Conservation (phyloP, 2,888 invertebrate species). For the Diaprepes abbreviatus region DNA sequence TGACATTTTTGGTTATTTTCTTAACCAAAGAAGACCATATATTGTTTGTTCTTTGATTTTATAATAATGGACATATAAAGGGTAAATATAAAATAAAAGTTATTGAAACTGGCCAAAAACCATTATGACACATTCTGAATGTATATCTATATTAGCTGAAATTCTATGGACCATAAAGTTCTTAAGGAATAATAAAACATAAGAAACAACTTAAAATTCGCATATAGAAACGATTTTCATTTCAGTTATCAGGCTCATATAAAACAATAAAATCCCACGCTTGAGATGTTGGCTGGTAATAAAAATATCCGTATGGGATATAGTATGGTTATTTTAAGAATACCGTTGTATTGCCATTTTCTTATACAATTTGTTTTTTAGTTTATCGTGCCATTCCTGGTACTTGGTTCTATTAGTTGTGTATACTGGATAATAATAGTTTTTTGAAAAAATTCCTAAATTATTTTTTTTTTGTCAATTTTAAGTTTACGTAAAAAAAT, state of each 20-base stretch:
- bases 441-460: no score
- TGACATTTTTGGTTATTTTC: no score
- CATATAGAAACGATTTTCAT: slow-evolving; percentile 26
- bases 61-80: not conserved
- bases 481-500: no score
- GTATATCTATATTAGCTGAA: slow-evolving; percentile 20
- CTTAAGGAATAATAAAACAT: slow-evolving; percentile 30
- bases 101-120: slow-evolving; percentile 4
- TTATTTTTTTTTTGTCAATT: no score
- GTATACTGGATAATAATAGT: no score
- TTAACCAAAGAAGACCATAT: no score
- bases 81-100: not conserved
- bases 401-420: no score
- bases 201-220: slow-evolving; percentile 41
- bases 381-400: no score
- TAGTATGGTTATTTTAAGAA: not conserved
- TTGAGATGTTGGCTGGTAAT: slow-evolving; percentile 26
- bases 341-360: no score
- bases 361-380: no score
- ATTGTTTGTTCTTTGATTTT: not conserved
- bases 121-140: slow-evolving; percentile 7
- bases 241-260: slow-evolving; percentile 39
- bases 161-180: slow-evolving; percentile 26
- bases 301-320: slow-evolving; percentile 27
- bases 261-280: slow-evolving; percentile 47